These are phyloP conservation scores for Ramphastos sulfuratus DNA, from an alignment of 2,113 vertebrate genomes.

Conservation along the genomic window DNA sequence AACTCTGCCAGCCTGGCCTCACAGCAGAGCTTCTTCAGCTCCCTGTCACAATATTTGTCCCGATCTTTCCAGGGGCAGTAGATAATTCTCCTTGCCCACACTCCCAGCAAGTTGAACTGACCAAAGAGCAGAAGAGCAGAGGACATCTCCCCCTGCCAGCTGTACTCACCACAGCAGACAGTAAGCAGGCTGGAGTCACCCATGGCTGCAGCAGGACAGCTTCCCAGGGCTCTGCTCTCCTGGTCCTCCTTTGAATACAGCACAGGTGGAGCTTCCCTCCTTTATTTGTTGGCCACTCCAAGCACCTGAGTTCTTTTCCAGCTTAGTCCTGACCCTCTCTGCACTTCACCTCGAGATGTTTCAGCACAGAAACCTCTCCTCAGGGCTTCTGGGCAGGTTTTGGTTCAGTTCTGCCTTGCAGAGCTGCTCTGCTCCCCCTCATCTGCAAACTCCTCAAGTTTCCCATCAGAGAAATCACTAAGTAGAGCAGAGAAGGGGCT, in stretches of 20 bases:
- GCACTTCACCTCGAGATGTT: not conserved
- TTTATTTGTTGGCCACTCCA: not conserved
- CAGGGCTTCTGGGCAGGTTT: not conserved
- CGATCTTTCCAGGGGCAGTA: accelerated
- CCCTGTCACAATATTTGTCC: not conserved
- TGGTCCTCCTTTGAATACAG: accelerated
- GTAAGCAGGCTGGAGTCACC: not conserved
- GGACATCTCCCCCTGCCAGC: accelerated
- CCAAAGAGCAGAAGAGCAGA: not conserved
- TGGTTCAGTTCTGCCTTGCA: not conserved
- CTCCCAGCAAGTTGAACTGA: accelerated
- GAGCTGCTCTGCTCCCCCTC: not conserved
- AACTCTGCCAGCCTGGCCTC: not conserved
- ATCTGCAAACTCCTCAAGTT: not conserved
- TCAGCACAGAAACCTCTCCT: not conserved
- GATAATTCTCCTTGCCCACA: not conserved
- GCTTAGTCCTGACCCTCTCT: too few species aligned
- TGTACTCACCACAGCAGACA: accelerated
- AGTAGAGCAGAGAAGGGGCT: not conserved
- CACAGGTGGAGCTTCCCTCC: not conserved
- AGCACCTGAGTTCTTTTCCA: not conserved
- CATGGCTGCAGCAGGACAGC: too few species aligned
- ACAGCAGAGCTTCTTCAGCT: not conserved
- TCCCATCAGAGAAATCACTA: not conserved
- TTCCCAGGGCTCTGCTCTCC: accelerated